Base-by-base conservation (phyloP, 2,797 vertebrate genomes). In the Anniella stebbinsi region DNA sequence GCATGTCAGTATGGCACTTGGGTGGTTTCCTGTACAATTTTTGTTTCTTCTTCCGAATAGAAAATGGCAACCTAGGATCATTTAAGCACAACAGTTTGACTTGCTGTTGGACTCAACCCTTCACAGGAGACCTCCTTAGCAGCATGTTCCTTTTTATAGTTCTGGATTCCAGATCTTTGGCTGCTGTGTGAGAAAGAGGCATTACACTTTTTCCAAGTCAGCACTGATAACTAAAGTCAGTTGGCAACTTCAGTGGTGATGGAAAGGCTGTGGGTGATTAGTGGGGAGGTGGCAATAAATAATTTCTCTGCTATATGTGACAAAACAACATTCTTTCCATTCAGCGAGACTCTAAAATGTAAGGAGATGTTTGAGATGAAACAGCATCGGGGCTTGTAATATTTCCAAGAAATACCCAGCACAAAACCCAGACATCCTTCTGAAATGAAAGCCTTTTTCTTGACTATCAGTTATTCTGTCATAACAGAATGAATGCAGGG, bases 71-170 rank as follows among this genome's bases (percentile, higher is more conserved):
- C 78, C 45, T 11, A 88, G 82, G 63, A 83, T 88, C 82, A 87
- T 86, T 76, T 88, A 28, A 63, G 60, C 48, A 21, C 80, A 80
- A 4, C 28, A 2, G 3, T 84, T 82, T 36, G 38, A 4, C 70
- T 13, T 36, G 15, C 28, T 10, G 72, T 82, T 76, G 54, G 93
- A 89, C 86, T 87, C 30, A 28, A 13, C 17, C 21, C 28, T 89
- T 93, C 25, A 60, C 73, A 76, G 91, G 25, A 86, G 80, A 63
- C 70, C 86, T n/a, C 23, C 38, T 41, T n/a, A 89, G 82, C 80
- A 93, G 92, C 91, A 75, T 80, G 48, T 91, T 93, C 60, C 87
- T 86, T 92, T 93, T 89, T 92, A 92, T n/a, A 95, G 85, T 88
- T 78, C 88, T 86, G 87, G 80, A 87, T 82, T 93, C 89, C 69